Conservation (phyloP, 2,797 vertebrate species). For the Ispidina picta region DNA sequence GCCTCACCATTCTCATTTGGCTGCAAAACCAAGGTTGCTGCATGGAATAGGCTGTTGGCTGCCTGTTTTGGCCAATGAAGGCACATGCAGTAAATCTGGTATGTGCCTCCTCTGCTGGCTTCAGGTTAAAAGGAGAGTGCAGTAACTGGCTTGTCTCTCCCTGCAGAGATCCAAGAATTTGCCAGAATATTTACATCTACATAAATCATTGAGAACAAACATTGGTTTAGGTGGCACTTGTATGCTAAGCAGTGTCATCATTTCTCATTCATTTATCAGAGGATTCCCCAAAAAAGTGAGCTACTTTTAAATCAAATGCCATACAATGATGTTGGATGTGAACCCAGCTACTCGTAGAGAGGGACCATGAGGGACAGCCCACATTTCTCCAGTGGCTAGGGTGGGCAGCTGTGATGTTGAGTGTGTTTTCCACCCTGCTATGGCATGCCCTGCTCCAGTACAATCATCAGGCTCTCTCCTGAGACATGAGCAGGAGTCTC, state of each 20-base stretch:
- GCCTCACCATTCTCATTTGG: slow-evolving; percentile 24
- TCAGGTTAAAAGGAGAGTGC: background rate
- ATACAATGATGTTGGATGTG: background rate
- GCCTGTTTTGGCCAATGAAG: background rate
- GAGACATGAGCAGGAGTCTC: background rate
- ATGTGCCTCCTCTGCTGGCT: background rate
- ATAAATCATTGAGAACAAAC: background rate
- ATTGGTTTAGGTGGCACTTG: background rate
- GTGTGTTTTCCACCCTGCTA: rapidly evolving
- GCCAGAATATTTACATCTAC: slow-evolving; percentile 27
- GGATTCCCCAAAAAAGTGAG: background rate
- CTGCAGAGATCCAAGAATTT: slow-evolving; percentile 4
- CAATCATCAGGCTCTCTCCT: rapidly evolving
- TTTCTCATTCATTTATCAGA: background rate
- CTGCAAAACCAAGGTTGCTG: slow-evolving; percentile 34
- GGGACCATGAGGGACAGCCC: background rate
- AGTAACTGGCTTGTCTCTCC: background rate
- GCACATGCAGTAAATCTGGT: background rate
- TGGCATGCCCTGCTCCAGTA: background rate
- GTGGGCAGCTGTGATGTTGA: background rate
- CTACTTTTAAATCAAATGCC: background rate
- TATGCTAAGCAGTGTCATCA: background rate
- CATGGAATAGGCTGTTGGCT: background rate
- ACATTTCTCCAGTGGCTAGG: background rate
- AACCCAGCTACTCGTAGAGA: background rate